These are phyloP conservation scores for Pachyramphus minor DNA, from an alignment of 2,113 vertebrate genomes.

Conservation along the genomic window DNA sequence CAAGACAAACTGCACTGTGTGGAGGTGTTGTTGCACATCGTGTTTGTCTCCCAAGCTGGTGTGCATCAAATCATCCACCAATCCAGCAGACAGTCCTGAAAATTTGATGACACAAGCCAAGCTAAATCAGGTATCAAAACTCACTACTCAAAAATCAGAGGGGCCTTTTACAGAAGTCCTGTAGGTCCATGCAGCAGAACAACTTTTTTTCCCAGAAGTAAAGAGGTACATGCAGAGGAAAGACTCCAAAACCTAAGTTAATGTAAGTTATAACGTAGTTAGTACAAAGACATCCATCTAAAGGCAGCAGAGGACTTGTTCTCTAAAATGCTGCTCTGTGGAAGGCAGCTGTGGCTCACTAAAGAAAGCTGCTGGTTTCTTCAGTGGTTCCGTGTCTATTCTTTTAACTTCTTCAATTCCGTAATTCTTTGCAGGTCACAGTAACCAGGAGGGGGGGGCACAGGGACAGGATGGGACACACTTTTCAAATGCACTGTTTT, in stretches of 20 bases:
- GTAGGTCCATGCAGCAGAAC: neutral
- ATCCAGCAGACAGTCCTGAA: neutral
- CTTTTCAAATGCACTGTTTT: neutral
- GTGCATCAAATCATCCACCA: neutral
- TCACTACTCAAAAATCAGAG: neutral
- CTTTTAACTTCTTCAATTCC: neutral
- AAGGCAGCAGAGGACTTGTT: neutral
- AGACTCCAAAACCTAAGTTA: neutral
- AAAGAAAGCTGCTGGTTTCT: neutral
- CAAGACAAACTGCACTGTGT: neutral
- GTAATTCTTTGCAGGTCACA: neutral
- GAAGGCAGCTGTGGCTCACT: neutral
- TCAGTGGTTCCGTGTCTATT: neutral
- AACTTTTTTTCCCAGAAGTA: neutral
- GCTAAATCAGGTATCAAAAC: neutral
- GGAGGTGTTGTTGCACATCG: neutral
- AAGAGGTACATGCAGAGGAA: neutral
- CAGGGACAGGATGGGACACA: rapidly evolving
- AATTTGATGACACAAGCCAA: neutral
- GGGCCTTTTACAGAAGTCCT: neutral
- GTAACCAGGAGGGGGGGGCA: neutral
- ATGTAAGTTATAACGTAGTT: neutral
- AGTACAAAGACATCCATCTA: neutral
- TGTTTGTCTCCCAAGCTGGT: neutral
- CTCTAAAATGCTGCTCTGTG: neutral